Percentiles rank a stretch among this genome's conserved stretches.
Evolutionary conservation across 2,888 invertebrate genomes (phyloP).

Genomic region (Noctua janthina): DNA sequence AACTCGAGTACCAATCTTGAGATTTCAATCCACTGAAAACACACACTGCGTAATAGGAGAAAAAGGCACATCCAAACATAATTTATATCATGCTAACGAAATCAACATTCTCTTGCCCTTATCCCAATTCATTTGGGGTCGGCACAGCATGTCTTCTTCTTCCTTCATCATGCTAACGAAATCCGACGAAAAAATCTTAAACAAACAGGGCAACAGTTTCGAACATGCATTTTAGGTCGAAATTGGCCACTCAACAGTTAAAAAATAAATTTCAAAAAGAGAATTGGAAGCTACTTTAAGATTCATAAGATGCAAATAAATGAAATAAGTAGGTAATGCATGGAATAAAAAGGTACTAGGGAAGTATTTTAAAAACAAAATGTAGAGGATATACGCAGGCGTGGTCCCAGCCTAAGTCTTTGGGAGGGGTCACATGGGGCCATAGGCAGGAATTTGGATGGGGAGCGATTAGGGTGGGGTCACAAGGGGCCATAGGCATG

Average conservation of each 20-base stretch:
- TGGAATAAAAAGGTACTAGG: too few relatives aligned
- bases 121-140: too few relatives aligned
- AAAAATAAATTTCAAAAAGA: not conserved
- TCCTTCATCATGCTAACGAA: too few relatives aligned
- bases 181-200: too few relatives aligned
- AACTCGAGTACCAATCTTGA: not conserved
- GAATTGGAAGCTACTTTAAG: not conserved
- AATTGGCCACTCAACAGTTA: not conserved
- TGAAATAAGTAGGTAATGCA: not conserved
- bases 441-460: too few relatives aligned
- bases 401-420: too few relatives aligned
- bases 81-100: not conserved
- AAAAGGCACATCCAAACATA: not conserved
- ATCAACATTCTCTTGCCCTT: too few relatives aligned
- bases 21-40: slow-evolving; percentile 1
- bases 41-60: not conserved
- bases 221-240: not conserved
- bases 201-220: not conserved
- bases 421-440: too few relatives aligned
- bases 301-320: not conserved
- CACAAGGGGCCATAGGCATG: too few relatives aligned
- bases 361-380: not conserved
- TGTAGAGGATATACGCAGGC: not conserved
- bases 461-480: too few relatives aligned
- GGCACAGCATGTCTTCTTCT: too few relatives aligned